These are phyloP conservation scores for Gastracanthus pulcherrimus DNA, from an alignment of 2,888 invertebrate genomes.

Conservation along the genomic window DNA sequence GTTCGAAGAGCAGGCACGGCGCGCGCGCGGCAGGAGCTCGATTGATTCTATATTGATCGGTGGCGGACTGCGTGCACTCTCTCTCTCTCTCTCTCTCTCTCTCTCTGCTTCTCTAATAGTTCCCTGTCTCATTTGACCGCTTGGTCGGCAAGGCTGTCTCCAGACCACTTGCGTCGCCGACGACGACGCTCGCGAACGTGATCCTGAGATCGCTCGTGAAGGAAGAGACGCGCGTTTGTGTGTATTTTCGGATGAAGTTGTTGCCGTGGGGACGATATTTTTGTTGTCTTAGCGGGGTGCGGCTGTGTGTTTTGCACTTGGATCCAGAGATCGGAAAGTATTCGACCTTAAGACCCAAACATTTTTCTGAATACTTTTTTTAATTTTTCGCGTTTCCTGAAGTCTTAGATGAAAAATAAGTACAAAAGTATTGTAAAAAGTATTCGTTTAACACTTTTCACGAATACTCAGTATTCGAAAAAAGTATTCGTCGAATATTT, in stretches of 20 bases:
- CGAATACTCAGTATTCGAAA: too few species aligned
- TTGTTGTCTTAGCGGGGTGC: neutral
- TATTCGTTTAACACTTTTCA: too few species aligned
- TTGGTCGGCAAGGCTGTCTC: too few species aligned
- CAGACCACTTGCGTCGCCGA: neutral
- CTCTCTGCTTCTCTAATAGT: neutral
- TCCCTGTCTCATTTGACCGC: neutral
- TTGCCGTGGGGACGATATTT: neutral
- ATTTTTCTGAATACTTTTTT: too few species aligned
- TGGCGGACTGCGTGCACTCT: neutral
- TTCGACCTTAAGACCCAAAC: too few species aligned
- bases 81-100: neutral
- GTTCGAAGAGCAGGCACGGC: neutral
- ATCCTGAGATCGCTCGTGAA: neutral
- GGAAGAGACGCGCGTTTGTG: too few species aligned
- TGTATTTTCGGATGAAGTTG: constrained; percentile 1
- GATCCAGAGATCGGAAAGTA: too few species aligned
- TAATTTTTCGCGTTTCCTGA: too few species aligned
- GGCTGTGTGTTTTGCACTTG: neutral
- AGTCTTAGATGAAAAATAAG: too few species aligned
- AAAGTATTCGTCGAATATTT: too few species aligned
- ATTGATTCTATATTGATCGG: constrained; percentile 41
- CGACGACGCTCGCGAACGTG: neutral
- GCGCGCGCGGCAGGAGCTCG: neutral
- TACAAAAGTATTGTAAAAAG: too few species aligned